These are phyloP conservation scores for Plectrocnemia conspersa DNA, from an alignment of 1,140 invertebrate genomes.

Conservation along the genomic window DNA sequence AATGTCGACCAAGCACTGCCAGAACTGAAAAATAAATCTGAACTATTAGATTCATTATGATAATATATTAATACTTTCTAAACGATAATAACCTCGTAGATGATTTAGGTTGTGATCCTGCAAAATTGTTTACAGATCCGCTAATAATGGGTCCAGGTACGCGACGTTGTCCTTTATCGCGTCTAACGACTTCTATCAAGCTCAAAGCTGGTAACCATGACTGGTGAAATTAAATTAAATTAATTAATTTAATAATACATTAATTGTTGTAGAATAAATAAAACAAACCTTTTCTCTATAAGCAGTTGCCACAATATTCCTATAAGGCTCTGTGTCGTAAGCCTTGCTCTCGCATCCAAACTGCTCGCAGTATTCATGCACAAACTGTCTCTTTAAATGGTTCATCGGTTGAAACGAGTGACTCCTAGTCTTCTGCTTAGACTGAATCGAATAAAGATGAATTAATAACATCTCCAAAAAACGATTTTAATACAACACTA, in stretches of 20 bases:
- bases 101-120: not conserved
- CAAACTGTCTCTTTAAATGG: slow-evolving; percentile 79
- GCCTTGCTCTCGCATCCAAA: slow-evolving; percentile 91
- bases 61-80: not conserved
- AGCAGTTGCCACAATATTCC: slow-evolving; percentile 91
- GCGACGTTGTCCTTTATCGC: slow-evolving; percentile 72
- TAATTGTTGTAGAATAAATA: slow-evolving; percentile 2
- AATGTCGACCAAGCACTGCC: slow-evolving; percentile 29
- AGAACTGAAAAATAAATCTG: not conserved
- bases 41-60: not conserved
- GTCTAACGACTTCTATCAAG: slow-evolving; percentile 70
- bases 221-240: no score
- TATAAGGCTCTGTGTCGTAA: slow-evolving; percentile 90
- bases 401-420: slow-evolving; percentile 93
- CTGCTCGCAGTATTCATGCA: slow-evolving; percentile 91
- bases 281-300: slow-evolving; percentile 65
- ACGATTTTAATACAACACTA: no score
- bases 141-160: slow-evolving; percentile 62
- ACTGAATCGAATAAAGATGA: slow-evolving; percentile 48
- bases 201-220: slow-evolving; percentile 83
- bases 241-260: not conserved
- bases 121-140: not conserved
- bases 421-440: slow-evolving; percentile 78
- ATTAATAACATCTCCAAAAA: not conserved
- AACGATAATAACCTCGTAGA: not conserved